These are phyloP conservation scores for Holothuria leucospilota DNA, from an alignment of 53 echinoderm and acorn worm species.

Conservation along the genomic window DNA sequence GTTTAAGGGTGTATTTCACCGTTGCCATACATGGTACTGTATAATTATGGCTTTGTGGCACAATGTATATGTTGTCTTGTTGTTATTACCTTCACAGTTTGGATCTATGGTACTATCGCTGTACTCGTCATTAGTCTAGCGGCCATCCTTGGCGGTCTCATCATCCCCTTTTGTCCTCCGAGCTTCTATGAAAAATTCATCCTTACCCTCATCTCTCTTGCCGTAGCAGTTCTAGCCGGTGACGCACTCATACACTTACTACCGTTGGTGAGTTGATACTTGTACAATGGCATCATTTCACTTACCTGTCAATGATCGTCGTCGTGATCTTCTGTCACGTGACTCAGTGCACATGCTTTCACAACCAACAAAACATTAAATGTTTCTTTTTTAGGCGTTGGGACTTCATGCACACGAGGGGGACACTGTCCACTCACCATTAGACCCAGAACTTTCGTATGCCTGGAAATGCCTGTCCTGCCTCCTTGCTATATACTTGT, in stretches of 20 bases:
- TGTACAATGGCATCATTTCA: no score
- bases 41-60: no score
- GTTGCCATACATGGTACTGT: no score
- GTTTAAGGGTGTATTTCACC: no score
- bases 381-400: conserved; percentile 62
- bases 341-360: no score
- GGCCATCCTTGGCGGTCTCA: conserved; percentile 75
- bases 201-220: conserved; percentile 80
- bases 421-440: conserved; percentile 59
- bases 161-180: conserved; percentile 74
- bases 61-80: no score
- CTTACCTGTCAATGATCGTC: no score
- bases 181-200: conserved; percentile 70
- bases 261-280: conserved; percentile 73
- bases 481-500: conserved; percentile 69
- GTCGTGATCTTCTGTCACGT: no score
- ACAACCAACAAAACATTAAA: no score
- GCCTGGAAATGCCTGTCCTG: conserved; percentile 80
- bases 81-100: conserved; percentile 35
- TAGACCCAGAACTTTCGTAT: conserved; percentile 68
- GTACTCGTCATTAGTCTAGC: conserved; percentile 82
- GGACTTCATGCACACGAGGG: conserved; percentile 76
- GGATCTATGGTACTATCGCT: conserved; percentile 72
- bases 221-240: conserved; percentile 80
- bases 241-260: conserved; percentile 89